These are phyloP conservation scores for Ectemnius lituratus DNA, from an alignment of 2,888 invertebrate species.

Conservation along the genomic window DNA sequence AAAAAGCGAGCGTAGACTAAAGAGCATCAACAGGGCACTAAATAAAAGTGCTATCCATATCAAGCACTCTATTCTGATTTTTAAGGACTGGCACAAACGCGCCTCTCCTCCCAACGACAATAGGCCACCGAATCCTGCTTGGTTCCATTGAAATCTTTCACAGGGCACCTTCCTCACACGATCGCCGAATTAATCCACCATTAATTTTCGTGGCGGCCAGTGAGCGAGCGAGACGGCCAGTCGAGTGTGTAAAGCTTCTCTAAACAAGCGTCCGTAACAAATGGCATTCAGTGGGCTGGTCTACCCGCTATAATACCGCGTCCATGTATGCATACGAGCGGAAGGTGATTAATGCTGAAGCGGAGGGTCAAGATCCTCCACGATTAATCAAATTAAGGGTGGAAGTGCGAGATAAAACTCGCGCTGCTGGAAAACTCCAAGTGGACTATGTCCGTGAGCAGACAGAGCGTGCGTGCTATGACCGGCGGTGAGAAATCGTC, in stretches of 20 bases:
- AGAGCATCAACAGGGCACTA: neutral
- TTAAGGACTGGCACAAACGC: neutral
- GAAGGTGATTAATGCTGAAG: conserved; percentile 74
- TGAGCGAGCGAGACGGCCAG: conserved; percentile 62
- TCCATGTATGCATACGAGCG: conserved; percentile 76
- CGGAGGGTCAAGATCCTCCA: conserved; percentile 72
- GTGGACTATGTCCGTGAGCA: no score
- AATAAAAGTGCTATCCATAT: neutral
- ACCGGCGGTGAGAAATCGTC: conserved; percentile 47
- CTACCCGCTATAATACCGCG: conserved; percentile 66
- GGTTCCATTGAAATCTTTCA: conserved; percentile 12
- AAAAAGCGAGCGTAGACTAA: no score
- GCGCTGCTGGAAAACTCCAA: conserved; percentile 72
- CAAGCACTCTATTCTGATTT: neutral
- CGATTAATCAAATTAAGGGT: conserved; percentile 78
- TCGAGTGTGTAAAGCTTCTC: conserved; percentile 75
- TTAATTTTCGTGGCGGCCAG: conserved; percentile 68
- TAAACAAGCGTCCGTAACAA: conserved; percentile 76
- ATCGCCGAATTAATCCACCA: conserved; percentile 76
- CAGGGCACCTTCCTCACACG: conserved; percentile 39
- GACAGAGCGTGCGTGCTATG: neutral
- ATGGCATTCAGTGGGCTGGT: conserved; percentile 63
- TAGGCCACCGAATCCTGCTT: neutral
- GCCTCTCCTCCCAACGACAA: neutral
- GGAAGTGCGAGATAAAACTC: conserved; percentile 75